A percentile compares a stretch with the other conserved stretches of the same genome.
Conservation (phyloP, 2,113 vertebrate genomes). For the Anthoscopus minutus region DNA sequence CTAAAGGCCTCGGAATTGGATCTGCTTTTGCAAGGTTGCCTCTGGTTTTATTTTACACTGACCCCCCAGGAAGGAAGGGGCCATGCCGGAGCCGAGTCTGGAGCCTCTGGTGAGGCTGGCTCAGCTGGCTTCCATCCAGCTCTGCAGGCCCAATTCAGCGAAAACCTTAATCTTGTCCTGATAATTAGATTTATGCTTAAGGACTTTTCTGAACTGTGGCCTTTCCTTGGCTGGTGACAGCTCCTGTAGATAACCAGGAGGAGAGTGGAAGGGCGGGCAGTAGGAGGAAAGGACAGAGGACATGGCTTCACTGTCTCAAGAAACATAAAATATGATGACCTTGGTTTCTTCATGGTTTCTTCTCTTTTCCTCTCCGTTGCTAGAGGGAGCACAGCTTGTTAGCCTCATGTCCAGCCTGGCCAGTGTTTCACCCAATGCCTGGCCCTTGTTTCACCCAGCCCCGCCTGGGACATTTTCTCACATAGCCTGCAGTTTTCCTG, state of each 20-base stretch:
- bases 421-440: not conserved
- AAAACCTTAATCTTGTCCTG: not conserved
- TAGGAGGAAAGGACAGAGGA: not conserved
- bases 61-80: not conserved
- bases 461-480: not conserved
- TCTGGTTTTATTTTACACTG: not conserved
- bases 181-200: not conserved
- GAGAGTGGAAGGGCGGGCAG: rapidly evolving
- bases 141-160: not conserved
- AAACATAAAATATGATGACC: not conserved
- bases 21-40: not conserved
- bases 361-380: not conserved
- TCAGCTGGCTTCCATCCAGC: not conserved
- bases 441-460: not conserved
- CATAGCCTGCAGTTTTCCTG: not conserved
- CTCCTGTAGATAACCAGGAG: not conserved
- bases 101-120: not conserved
- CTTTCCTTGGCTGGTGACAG: not conserved
- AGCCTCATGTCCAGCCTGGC: not conserved
- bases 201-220: not conserved
- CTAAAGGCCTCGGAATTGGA: not conserved
- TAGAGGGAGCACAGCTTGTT: rapidly evolving
- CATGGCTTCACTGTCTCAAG: not conserved
- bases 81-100: rapidly evolving
- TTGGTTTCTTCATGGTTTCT: not conserved